Conservation (phyloP, 1,140 invertebrate genomes). For the Hyphantria cunea region DNA sequence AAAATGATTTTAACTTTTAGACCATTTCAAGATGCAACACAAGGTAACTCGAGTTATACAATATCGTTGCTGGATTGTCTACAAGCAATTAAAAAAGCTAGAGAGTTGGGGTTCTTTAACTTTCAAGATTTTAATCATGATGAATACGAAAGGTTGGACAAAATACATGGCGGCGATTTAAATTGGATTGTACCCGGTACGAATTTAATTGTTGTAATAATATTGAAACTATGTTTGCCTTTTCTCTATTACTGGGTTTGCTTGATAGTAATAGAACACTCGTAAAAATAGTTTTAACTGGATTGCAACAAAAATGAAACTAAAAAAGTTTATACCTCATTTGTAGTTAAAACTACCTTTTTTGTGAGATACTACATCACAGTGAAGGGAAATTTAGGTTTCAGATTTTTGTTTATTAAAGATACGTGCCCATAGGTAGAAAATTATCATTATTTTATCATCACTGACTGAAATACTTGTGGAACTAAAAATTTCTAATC, state of each 20-base stretch:
- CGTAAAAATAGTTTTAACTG: no score
- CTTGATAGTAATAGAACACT: no score
- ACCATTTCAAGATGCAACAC: slow-evolving; percentile 95
- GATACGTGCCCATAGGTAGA: no score
- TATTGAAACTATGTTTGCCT: background rate
- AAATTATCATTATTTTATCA: no score
- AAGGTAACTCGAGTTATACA: slow-evolving; percentile 88
- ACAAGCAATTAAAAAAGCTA: slow-evolving; percentile 92
- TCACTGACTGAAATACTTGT: no score
- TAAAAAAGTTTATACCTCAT: no score
- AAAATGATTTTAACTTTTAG: slow-evolving; percentile 30
- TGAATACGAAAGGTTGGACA: slow-evolving; percentile 94
- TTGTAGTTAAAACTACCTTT: no score
- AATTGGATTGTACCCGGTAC: slow-evolving; percentile 98
- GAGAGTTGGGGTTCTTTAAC: slow-evolving; percentile 94
- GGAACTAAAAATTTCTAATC: no score
- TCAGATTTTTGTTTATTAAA: no score
- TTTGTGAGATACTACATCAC: no score
- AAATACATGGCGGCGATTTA: slow-evolving; percentile 98
- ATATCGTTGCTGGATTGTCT: slow-evolving; percentile 94
- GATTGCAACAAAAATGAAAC: no score
- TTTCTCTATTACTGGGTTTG: background rate
- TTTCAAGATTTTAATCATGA: slow-evolving; percentile 96
- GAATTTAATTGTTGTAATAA: background rate
- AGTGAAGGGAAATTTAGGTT: no score